Percentiles rank a stretch among this genome's conserved stretches.
These are phyloP conservation scores for Macroramphosus scolopax DNA, from an alignment of 2,797 vertebrate species.

Conservation along the genomic window DNA sequence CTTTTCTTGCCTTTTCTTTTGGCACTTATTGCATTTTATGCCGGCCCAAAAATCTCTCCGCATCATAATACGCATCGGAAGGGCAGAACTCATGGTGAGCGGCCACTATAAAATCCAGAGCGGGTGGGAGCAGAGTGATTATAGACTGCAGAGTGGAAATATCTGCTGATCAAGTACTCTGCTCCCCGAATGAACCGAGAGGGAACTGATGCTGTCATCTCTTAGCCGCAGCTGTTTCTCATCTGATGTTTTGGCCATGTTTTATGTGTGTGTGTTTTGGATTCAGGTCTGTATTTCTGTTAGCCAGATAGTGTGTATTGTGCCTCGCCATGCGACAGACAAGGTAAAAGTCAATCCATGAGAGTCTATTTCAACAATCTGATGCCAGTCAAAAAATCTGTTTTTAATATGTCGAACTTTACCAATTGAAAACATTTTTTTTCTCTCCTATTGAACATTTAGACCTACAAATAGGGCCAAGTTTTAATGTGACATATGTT, in stretches of 20 bases:
- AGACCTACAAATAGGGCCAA: too few species aligned
- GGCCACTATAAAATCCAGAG: constrained; percentile 9
- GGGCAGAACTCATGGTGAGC: constrained; percentile 1
- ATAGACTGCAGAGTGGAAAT: constrained; percentile 13
- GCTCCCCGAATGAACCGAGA: background rate
- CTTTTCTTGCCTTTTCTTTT: constrained; percentile 1
- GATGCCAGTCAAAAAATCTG: too few species aligned
- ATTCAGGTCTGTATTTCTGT: constrained; percentile 5
- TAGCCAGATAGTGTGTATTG: constrained; percentile 3
- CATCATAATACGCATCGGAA: background rate
- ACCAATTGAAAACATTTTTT: too few species aligned
- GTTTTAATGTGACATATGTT: too few species aligned
- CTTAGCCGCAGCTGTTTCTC: constrained; percentile 49
- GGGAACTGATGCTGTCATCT: constrained; percentile 16
- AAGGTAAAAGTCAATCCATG: background rate
- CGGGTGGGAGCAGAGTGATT: constrained; percentile 14
- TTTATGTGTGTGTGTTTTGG: constrained; percentile 23
- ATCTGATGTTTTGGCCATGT: constrained; percentile 43
- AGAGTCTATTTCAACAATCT: too few species aligned
- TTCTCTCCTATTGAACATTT: too few species aligned
- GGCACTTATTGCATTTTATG: background rate
- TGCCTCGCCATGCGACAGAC: constrained; percentile 22
- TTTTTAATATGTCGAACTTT: too few species aligned
- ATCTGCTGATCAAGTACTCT: constrained; percentile 6
- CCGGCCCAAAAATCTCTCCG: background rate